phyloP scores from a whole-genome alignment of 2,113 vertebrate genomes.

The Platichthys stellatus region DNA sequence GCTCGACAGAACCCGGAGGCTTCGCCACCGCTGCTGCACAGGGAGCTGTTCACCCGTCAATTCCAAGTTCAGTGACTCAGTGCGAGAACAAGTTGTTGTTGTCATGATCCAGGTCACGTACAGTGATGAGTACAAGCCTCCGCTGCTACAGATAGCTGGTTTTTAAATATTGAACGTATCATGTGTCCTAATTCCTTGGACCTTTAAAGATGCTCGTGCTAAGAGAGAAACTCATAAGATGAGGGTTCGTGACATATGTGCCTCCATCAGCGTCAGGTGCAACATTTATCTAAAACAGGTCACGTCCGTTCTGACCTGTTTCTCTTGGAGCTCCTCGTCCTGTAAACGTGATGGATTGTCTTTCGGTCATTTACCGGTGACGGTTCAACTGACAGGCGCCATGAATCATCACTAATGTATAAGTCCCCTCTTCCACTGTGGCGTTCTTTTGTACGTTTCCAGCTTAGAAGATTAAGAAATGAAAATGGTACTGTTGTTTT shows the following conservation, averaged over 20 bases:
- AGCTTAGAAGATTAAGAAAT: slow-evolving; percentile 10
- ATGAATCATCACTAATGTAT: slow-evolving; percentile 59
- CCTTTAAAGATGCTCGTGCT: too few species aligned
- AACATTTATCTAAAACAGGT: slow-evolving; percentile 45
- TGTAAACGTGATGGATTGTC: slow-evolving; percentile 55
- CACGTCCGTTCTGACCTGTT: slow-evolving; percentile 14
- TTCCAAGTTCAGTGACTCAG: too few species aligned
- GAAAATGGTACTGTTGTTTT: background rate
- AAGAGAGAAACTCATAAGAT: too few species aligned
- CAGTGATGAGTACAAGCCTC: too few species aligned
- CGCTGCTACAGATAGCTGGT: too few species aligned
- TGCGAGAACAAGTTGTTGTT: too few species aligned
- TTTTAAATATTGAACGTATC: background rate
- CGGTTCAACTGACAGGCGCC: slow-evolving; percentile 51
- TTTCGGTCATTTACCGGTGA: slow-evolving; percentile 51
- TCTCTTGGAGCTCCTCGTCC: slow-evolving; percentile 54
- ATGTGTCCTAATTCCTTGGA: too few species aligned
- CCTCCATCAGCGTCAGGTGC: slow-evolving; percentile 13
- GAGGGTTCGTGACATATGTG: too few species aligned
- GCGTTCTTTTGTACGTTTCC: slow-evolving; percentile 24
- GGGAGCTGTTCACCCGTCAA: too few species aligned
- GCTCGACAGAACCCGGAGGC: too few species aligned
- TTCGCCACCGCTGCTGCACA: too few species aligned
- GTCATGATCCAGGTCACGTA: too few species aligned
- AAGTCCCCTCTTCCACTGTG: slow-evolving; percentile 24